Evolutionary conservation across 2,888 invertebrate species (phyloP), one percentile per base, ranked within the genome.

Genomic region (Yponomeuta sedellus): DNA sequence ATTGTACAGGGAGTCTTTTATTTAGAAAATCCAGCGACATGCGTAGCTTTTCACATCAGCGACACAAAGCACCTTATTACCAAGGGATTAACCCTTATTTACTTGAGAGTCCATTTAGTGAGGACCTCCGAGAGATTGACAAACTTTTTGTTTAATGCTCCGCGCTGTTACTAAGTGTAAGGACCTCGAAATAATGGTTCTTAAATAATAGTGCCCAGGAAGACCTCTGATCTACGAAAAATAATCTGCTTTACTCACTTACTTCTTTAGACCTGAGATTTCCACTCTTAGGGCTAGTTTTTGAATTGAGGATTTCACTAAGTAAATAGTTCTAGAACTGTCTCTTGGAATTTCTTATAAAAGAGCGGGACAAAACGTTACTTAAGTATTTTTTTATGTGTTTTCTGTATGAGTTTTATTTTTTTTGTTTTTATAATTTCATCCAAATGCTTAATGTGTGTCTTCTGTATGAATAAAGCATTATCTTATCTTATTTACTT

Each of bases 1-100:
- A 8, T 34, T 34, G 16, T 52, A 16, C 16, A 16, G 16, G 4
- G 44, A 0, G 16, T 52, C 44, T 16, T 12, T 52, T 52, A 34
- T 52, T 12, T 12, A 16, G 5, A 16, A 12, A 2, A 52, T 5
- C 44, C 44, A 52, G 44, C 44, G 44, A 52, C 44, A 52, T 16
- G 12, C 4, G 16, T 52, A 63, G 52, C 63, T 63, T 63, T 63
- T 63, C 22, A 63, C 63, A 40, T 61, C 61, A 63, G 22, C 22
- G 19, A 22, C 19, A 63, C 63, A 63, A 63, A 63, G 63, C 44
- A 22, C 63, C 40, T 22, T 44, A n/a, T 63, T 63, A 63, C 52
- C 44, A 22, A 52, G n/a, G 40, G 63, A 63, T 63, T 63, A 63
- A 40, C 44, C 63, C 40, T 40, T 63, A 63, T 63, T 44, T 63